phyloP scores from a whole-genome alignment of 2,888 invertebrate genomes.

The Acleris cristana region DNA sequence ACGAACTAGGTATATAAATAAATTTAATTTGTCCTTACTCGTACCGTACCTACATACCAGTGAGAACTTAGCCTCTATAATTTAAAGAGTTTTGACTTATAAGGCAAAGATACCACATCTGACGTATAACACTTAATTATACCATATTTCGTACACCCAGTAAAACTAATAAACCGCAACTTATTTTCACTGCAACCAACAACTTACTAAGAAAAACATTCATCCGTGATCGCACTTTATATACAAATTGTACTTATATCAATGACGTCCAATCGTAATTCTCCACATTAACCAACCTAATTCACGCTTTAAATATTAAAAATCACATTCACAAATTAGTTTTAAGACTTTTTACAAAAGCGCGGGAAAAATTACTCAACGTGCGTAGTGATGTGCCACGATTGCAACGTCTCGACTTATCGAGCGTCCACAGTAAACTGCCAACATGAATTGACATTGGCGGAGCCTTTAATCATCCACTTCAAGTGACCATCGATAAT shows the following conservation, averaged over 20 bases:
- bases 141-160: background rate
- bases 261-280: conserved; percentile 5
- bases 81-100: background rate
- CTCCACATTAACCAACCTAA: background rate
- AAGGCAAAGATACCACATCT: background rate
- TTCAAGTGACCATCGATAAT: conserved; percentile 19
- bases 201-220: background rate
- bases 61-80: background rate
- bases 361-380: conserved; percentile 14
- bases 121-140: background rate
- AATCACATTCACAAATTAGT: conserved; percentile 1
- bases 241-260: background rate
- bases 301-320: background rate
- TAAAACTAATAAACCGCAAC: background rate
- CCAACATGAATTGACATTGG: conserved; percentile 18
- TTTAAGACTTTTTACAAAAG: conserved; percentile 9
- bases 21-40: no score
- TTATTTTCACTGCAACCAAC: background rate
- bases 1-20: no score
- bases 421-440: conserved; percentile 38
- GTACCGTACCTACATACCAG: no score
- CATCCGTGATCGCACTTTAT: conserved; percentile 3
- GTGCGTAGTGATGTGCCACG: conserved; percentile 39
- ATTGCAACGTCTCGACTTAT: conserved; percentile 42
- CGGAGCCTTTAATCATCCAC: conserved; percentile 20